Evolutionary conservation across 2,797 vertebrate genomes (phyloP).

Genomic region (Gadopsis marmoratus): DNA sequence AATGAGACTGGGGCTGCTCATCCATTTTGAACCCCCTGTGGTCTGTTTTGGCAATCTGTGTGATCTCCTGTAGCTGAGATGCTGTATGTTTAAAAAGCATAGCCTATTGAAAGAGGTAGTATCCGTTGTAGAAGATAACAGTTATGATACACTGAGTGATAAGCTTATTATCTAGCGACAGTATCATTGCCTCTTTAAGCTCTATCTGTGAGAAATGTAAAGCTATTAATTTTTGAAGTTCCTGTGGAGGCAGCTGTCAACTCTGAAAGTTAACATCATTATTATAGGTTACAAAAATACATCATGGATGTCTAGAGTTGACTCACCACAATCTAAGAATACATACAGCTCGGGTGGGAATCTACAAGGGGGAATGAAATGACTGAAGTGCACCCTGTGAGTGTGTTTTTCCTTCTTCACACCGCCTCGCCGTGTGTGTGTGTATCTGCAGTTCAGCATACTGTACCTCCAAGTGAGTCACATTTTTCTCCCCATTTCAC

Average conservation of each 20-base stretch:
- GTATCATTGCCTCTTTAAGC: neutral
- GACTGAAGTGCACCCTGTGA: neutral
- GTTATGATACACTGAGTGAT: constrained; percentile 2
- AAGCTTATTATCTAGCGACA: neutral
- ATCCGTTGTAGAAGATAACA: neutral
- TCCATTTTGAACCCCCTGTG: constrained; percentile 16
- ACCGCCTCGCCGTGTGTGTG: neutral
- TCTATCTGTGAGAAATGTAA: constrained; percentile 37
- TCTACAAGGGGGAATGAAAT: constrained; percentile 33
- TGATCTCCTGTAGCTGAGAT: neutral
- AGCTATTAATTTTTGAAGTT: constrained; percentile 30
- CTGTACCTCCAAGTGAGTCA: constrained; percentile 34
- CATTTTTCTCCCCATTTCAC: constrained; percentile 7
- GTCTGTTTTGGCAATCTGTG: constrained; percentile 13
- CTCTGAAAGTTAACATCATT: constrained; percentile 51
- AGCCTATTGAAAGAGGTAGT: neutral
- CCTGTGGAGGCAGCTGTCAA: constrained; percentile 20
- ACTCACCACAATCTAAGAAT: constrained; percentile 70
- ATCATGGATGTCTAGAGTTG: constrained; percentile 49
- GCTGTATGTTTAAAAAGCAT: neutral
- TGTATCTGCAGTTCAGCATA: neutral
- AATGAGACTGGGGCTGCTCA: neutral
- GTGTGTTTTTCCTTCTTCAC: constrained; percentile 24
- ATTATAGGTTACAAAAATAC: constrained; percentile 56
- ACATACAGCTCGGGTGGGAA: constrained; percentile 51